Evolutionary conservation across 2,888 invertebrate species (phyloP).

Genomic region (Lamellibrachia columna): DNA sequence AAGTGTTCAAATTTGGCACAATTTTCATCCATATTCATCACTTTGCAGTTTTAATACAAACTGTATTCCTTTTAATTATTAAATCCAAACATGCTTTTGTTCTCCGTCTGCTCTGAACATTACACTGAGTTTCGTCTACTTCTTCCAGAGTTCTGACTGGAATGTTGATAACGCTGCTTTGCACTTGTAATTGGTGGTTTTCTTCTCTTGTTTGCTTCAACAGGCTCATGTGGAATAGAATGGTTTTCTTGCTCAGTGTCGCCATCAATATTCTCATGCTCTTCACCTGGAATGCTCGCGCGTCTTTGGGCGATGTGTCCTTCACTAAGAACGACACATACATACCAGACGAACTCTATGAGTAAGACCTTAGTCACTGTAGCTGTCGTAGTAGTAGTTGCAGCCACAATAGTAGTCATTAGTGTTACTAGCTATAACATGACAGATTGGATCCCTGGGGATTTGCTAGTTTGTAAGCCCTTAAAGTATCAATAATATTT

Average conservation of each 20-base stretch:
- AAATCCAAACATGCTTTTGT: not conserved
- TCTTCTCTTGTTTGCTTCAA: not conserved
- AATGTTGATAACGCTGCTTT: not conserved
- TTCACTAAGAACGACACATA: slow-evolving; percentile 24
- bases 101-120: not conserved
- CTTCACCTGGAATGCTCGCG: slow-evolving; percentile 45
- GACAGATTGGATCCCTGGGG: not conserved
- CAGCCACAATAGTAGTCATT: not conserved
- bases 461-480: not conserved
- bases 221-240: slow-evolving; percentile 44
- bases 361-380: slow-evolving; percentile 33
- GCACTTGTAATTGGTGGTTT: slow-evolving; percentile 13
- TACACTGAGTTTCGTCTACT: not conserved
- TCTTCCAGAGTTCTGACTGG: not conserved
- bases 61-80: not conserved
- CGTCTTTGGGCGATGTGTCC: slow-evolving; percentile 23
- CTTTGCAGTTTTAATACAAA: not conserved
- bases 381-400: not conserved
- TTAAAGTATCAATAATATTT: not conserved
- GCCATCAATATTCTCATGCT: slow-evolving; percentile 47
- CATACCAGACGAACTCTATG: slow-evolving; percentile 34
- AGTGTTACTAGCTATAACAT: not conserved
- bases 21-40: not conserved
- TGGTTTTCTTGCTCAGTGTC: slow-evolving; percentile 42
- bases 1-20: no score